These are phyloP conservation scores for Chaenogobius annularis DNA, from an alignment of 2,113 vertebrate genomes.

Conservation along the genomic window DNA sequence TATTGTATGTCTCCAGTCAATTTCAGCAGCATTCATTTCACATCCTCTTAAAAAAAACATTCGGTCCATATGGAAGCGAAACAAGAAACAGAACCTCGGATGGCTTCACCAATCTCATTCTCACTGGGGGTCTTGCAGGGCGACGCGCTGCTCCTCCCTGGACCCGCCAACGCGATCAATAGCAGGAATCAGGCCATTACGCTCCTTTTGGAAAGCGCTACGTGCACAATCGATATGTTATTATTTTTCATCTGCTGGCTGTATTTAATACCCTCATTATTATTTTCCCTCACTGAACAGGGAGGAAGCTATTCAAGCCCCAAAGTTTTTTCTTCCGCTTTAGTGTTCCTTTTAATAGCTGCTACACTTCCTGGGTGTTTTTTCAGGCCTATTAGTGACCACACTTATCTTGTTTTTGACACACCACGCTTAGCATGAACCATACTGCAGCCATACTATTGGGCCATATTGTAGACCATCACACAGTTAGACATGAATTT, in stretches of 20 bases:
- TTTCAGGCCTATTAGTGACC: background rate
- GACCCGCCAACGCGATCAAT: conserved; percentile 70
- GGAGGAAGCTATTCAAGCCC: conserved; percentile 64
- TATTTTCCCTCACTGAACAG: conserved; percentile 72
- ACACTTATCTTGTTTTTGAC: background rate
- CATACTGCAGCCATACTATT: no score
- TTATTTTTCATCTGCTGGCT: conserved; percentile 83
- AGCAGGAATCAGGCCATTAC: conserved; percentile 79
- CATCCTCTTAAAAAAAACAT: conserved; percentile 41
- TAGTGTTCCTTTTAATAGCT: conserved; percentile 40
- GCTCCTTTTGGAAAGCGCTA: conserved; percentile 74
- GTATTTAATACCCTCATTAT: conserved; percentile 82
- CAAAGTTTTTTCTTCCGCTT: conserved; percentile 35
- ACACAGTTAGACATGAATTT: no score
- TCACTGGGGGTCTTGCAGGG: conserved; percentile 71
- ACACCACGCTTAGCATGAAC: background rate
- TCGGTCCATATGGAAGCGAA: conserved; percentile 42
- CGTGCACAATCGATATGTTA: conserved; percentile 80
- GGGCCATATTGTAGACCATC: no score
- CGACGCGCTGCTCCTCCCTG: conserved; percentile 54
- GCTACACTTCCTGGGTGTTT: conserved; percentile 2
- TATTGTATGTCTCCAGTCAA: conserved; percentile 32
- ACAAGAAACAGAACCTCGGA: conserved; percentile 64
- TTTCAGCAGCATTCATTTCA: conserved; percentile 58
- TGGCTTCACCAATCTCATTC: conserved; percentile 68